phyloP scores from a whole-genome alignment of 2,797 vertebrate species.

The Chanos chanos region DNA sequence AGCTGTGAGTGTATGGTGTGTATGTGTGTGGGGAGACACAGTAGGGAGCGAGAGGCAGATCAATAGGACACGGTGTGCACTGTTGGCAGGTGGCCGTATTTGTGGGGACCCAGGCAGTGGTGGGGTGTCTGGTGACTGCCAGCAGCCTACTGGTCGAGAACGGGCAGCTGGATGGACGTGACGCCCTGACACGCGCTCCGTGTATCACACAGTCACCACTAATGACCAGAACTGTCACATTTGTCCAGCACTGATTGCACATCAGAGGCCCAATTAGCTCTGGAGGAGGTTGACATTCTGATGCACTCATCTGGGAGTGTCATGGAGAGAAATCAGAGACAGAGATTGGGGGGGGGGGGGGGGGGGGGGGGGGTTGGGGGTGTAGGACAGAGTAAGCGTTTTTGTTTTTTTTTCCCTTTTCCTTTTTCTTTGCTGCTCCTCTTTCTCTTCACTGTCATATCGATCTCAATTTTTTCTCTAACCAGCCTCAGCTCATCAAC shows the following conservation, averaged over 20 bases:
- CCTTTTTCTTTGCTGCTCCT: slow-evolving; percentile 5
- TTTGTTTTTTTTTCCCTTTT: slow-evolving; percentile 20
- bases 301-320: slow-evolving; percentile 82
- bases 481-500: slow-evolving; percentile 62
- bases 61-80: slow-evolving; percentile 33
- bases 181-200: slow-evolving; percentile 19
- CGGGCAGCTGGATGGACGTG: too few relatives aligned
- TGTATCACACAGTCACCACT: slow-evolving; percentile 65
- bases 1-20: background rate
- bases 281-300: slow-evolving; percentile 85
- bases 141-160: too few relatives aligned
- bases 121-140: slow-evolving; percentile 6
- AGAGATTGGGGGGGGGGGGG: background rate
- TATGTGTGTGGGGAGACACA: slow-evolving; percentile 5
- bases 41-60: slow-evolving; percentile 30
- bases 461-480: slow-evolving; percentile 58
- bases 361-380: slow-evolving; percentile 14
- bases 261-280: slow-evolving; percentile 91
- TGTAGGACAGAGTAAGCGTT: slow-evolving; percentile 30
- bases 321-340: slow-evolving; percentile 64
- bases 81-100: slow-evolving; percentile 20
- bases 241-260: slow-evolving; percentile 92
- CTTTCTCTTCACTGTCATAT: slow-evolving; percentile 56
- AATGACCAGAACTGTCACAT: slow-evolving; percentile 93
- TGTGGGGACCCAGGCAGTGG: background rate